Base-by-base conservation (phyloP, 2,888 invertebrate genomes). In the Fragum fragum region DNA sequence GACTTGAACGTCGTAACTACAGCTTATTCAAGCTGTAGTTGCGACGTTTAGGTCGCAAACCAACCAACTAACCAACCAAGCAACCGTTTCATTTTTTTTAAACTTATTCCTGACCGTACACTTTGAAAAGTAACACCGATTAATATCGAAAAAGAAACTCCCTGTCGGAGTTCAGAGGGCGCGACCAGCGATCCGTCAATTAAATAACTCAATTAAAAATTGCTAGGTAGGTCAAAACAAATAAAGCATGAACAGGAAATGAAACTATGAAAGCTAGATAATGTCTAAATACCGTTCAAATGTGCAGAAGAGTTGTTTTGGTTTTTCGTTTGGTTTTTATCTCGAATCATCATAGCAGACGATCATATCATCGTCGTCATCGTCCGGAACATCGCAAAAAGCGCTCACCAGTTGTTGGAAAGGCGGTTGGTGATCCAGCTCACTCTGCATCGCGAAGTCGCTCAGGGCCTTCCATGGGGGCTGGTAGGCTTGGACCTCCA, bases 391-490 rank as follows among this genome's bases (percentile, higher is more conserved):
- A 82, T 89, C 89, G 88, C 90, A 87, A 90, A 91, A 91, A 79
- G 89, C 90, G 95, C 97, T 98, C 92, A 99, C 98, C 91, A 99
- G 96, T 94, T 99, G 99, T 94, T 99, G 99, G 95, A 98, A 99
- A 89, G 98, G 98, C 18, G 98, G 98, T 77, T 98, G 94, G 79
- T 98, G 94, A 91, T 99, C 99, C 81, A 98, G 96, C 95, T 99
- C 98, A 9, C 98, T 97, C 94, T 98, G 98, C 90, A 98, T 96
- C 85, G 98, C 98, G 95, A 98, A 99, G 95, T 99, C 99, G 75
- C 97, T 97, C 74, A 99, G 96, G 84, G 98, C 98, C 95, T 99
- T 98, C 99, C 99, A 99, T 55, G 94, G 91, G 75, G 98, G 98
- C 95, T 99, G 98, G 96, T 98, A 99, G 87, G 98, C 98, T 91